Percentiles rank a stretch among this genome's conserved stretches.
These are phyloP conservation scores for Nycticryphes semicollaris DNA, from an alignment of 2,113 vertebrate genomes.

Conservation along the genomic window DNA sequence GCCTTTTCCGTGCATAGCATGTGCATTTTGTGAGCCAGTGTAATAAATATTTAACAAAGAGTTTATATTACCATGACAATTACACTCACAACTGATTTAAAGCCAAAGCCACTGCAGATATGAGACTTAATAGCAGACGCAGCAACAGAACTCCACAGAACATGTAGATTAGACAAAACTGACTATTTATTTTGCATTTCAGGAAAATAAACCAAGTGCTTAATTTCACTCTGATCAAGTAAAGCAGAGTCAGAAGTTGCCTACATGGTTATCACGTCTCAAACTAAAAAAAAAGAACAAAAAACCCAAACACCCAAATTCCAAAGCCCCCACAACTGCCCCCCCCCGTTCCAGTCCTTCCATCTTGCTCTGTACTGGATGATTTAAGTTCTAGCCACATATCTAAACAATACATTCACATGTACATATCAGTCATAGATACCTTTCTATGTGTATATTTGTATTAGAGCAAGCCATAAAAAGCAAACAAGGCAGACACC, in stretches of 20 bases:
- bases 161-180: neutral
- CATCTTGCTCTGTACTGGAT: neutral
- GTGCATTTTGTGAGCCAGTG: conserved; percentile 14
- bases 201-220: neutral
- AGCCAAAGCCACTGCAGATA: conserved; percentile 10
- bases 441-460: neutral
- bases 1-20: neutral
- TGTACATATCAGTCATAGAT: fast-evolving
- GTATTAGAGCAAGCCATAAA: neutral
- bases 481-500: neutral
- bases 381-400: neutral
- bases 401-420: neutral
- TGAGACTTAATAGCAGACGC: neutral
- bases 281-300: neutral
- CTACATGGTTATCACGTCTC: fast-evolving
- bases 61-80: conserved; percentile 48
- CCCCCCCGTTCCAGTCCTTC: neutral
- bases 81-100: conserved; percentile 54
- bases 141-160: neutral
- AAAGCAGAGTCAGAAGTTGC: neutral
- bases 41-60: conserved; percentile 59
- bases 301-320: neutral
- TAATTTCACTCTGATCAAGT: neutral
- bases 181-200: neutral
- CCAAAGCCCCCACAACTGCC: neutral